Evolutionary conservation across 1,140 invertebrate genomes (phyloP).

Genomic region (Agraylea sexmaculata): DNA sequence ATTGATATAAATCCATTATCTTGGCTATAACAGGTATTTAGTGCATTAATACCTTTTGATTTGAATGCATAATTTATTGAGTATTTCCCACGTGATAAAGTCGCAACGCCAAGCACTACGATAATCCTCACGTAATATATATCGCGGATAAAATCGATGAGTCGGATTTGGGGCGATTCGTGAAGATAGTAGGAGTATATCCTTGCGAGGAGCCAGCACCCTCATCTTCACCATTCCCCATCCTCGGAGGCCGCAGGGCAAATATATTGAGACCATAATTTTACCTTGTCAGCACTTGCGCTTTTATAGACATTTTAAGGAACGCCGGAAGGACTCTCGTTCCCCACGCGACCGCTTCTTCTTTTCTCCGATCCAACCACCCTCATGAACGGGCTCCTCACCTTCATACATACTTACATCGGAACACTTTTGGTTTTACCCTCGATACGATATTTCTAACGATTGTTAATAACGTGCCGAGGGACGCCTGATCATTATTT

Average conservation of each 20-base stretch:
- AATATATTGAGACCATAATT: conserved; percentile 24
- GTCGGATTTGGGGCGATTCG: too few relatives aligned
- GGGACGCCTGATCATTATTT: conserved; percentile 4
- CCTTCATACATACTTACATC: conserved; percentile 3
- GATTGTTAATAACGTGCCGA: conserved; percentile 2
- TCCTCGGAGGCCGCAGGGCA: too few relatives aligned
- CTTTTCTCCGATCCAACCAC: not conserved
- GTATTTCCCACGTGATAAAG: too few relatives aligned
- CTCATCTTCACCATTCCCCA: conserved; percentile 9
- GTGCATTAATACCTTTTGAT: too few relatives aligned
- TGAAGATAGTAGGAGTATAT: conserved; percentile 33
- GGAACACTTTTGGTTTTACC: not conserved
- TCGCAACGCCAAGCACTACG: too few relatives aligned
- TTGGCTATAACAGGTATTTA: too few relatives aligned
- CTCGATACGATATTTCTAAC: not conserved
- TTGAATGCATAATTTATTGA: too few relatives aligned
- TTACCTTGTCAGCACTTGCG: conserved; percentile 22
- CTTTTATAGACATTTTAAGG: conserved; percentile 22
- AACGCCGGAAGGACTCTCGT: conserved; percentile 15
- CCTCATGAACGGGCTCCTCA: not conserved
- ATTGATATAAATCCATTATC: too few relatives aligned
- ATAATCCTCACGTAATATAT: conserved; percentile 14
- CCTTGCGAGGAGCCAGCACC: conserved; percentile 31
- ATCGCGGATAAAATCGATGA: conserved; percentile 15
- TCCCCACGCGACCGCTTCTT: not conserved